phyloP scores from a whole-genome alignment of 2,113 vertebrate species.

The Tachysurus vachellii region DNA sequence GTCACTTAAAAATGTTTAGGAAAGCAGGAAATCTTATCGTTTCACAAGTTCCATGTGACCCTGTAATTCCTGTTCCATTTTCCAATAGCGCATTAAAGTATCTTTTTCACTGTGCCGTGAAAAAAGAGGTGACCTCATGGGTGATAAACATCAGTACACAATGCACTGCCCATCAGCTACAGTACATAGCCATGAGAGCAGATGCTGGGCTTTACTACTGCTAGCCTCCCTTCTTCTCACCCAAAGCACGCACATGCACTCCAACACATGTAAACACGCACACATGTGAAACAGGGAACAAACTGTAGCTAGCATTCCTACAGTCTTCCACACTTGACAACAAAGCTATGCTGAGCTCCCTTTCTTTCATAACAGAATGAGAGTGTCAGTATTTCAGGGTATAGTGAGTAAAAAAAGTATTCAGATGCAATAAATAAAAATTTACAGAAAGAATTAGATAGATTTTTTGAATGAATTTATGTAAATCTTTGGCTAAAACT shows the following conservation, averaged over 20 bases:
- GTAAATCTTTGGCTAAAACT: background rate
- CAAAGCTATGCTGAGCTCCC: constrained; percentile 59
- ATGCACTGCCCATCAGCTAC: background rate
- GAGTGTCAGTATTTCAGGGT: constrained; percentile 68
- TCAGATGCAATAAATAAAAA: background rate
- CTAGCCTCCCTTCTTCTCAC: constrained; percentile 7
- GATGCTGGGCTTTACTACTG: constrained; percentile 2
- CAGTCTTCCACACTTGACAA: constrained; percentile 2
- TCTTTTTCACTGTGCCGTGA: constrained; percentile 33
- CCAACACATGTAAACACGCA: constrained; percentile 33
- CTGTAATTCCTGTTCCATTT: constrained; percentile 28
- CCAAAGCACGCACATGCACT: constrained; percentile 20
- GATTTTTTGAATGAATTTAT: background rate
- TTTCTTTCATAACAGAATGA: constrained; percentile 63
- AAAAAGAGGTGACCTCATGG: constrained; percentile 22
- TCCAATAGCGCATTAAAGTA: constrained; percentile 17
- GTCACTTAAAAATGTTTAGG: constrained; percentile 23
- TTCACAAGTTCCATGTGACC: constrained; percentile 8
- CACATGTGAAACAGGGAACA: background rate
- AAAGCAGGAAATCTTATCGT: constrained; percentile 3
- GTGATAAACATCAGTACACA: constrained; percentile 21
- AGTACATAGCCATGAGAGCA: constrained; percentile 15
- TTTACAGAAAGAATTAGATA: background rate
- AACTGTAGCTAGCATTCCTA: constrained; percentile 25
- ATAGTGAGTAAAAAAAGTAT: background rate